phyloP scores from a whole-genome alignment of 1,140 invertebrate genomes.

The Nylanderia fulva region DNA sequence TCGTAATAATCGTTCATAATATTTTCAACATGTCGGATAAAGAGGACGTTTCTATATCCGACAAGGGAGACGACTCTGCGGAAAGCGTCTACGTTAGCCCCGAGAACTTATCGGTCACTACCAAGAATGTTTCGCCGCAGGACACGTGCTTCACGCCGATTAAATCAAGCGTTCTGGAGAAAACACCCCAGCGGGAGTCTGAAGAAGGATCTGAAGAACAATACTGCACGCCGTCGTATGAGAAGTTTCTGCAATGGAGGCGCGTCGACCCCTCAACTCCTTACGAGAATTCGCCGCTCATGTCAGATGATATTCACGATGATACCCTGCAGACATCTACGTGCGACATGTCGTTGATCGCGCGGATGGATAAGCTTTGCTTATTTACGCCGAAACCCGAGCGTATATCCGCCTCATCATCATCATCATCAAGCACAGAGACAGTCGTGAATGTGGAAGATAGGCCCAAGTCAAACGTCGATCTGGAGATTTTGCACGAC shows the following conservation, averaged over 20 bases:
- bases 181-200: neutral
- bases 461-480: neutral
- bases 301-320: neutral
- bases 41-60: neutral
- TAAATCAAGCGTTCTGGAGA: neutral
- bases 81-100: neutral
- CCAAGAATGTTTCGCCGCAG: neutral
- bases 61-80: neutral
- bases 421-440: neutral
- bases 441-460: neutral
- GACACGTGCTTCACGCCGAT: neutral
- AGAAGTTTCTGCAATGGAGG: neutral
- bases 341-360: neutral
- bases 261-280: neutral
- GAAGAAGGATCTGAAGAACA: no score
- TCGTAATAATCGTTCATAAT: neutral
- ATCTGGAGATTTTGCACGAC: neutral
- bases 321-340: neutral
- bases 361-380: neutral
- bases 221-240: neutral
- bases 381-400: neutral
- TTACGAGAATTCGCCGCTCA: neutral
- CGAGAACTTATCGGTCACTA: neutral
- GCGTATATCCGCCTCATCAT: neutral
- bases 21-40: conserved; percentile 18